Base-by-base conservation (phyloP, 2,113 vertebrate genomes). In the Phrynosoma blainvillii region DNA sequence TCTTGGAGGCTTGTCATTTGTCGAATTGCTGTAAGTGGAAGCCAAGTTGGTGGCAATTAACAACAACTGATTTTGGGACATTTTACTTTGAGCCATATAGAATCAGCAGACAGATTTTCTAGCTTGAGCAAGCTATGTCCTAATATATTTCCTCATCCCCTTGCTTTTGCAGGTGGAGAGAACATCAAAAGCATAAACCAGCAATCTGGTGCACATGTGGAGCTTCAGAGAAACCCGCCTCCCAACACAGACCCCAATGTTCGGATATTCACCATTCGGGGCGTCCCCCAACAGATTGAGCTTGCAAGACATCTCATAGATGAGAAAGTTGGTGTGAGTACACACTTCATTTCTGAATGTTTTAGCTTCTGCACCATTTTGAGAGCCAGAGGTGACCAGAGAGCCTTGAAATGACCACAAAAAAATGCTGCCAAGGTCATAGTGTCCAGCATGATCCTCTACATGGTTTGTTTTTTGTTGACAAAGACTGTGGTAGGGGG, bases 131-230 rank as follows among this genome's bases (percentile, higher is more conserved):
- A 47, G 7, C 4, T 47, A 7, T 47, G 7, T 47, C 7, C 5
- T 47, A 47, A 47, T 7, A 47, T 47, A 5, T 47, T 47, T 47
- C 47, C 47, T 47, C 47, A 5, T 47, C 47, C 47, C 4, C 3
- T 47, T 6, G 7, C 36, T 73, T n/a, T 21, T 54, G 62, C 81
- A 99, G 98, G 99, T 89, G 99, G 99, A 4, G 99, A 99, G 95
- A 99, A 98, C 94, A 99, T 99, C 96, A 99, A 99, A 94, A 99
- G 97, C 97, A 99, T 99, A 95, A 99, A 99, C 90, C 98, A 99
- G 96, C 98, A 99, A 94, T 99, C 99, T 0, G 98, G 98, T n/a
- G 98, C 98, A 0, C 98, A 99, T 0, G 98, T 99, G 95, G 99
- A 99, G 96, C 98, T 99, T 0, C 98, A 99, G 97, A 97, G 98